A percentile compares a stretch with the other conserved stretches of the same genome.
phyloP scores from a whole-genome alignment of 2,888 invertebrate genomes.

The Nomada flava region DNA sequence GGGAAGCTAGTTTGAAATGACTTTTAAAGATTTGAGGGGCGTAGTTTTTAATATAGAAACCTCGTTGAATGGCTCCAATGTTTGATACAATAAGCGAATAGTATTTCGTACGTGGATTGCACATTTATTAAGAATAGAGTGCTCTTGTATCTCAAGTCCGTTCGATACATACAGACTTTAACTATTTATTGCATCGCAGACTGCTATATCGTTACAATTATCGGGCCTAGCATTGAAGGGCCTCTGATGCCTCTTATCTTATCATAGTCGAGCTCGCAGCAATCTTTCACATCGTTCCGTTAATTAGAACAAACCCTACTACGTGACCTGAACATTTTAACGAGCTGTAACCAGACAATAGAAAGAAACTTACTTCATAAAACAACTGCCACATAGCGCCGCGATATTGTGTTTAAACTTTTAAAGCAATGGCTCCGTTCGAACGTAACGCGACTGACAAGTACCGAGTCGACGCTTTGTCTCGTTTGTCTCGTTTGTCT shows the following conservation, averaged over 20 bases:
- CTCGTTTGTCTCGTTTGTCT: background rate
- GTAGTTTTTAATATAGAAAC: no score
- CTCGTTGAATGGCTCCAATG: no score
- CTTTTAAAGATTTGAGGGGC: no score
- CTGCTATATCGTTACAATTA: background rate
- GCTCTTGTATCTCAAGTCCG: no score
- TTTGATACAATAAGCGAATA: no score
- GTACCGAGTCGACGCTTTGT: background rate
- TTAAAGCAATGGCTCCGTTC: constrained; percentile 9
- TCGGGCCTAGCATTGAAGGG: background rate
- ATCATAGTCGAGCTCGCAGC: background rate
- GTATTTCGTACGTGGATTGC: no score
- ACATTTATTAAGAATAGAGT: no score
- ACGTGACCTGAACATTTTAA: constrained; percentile 32
- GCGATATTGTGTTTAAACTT: background rate
- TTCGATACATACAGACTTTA: no score
- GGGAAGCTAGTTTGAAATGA: background rate
- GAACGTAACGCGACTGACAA: background rate
- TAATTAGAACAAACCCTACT: constrained; percentile 22
- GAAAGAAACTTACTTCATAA: constrained; percentile 6
- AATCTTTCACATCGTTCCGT: constrained; percentile 11
- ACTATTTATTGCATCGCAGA: background rate
- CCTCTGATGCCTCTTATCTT: constrained; percentile 1
- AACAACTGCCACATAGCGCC: background rate
- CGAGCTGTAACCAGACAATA: constrained; percentile 15